phyloP scores from a whole-genome alignment of 1,140 invertebrate genomes.

The Drosophila melanica region DNA sequence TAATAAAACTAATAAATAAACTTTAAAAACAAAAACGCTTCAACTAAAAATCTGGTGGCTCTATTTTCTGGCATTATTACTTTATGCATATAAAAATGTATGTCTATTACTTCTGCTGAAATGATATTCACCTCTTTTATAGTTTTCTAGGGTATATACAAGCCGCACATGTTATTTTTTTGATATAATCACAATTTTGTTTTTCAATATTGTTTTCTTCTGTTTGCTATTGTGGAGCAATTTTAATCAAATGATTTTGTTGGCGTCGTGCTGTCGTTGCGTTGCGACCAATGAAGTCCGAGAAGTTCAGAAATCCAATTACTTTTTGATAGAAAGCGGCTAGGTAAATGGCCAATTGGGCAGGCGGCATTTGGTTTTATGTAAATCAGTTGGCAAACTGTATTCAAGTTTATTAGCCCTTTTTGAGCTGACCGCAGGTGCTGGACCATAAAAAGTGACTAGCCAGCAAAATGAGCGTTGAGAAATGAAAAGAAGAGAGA shows the following conservation, averaged over 20 bases:
- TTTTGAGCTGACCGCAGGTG: conserved; percentile 67
- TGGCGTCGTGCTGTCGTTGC: conserved; percentile 37
- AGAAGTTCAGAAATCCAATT: conserved; percentile 61
- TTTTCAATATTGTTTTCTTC: conserved; percentile 45
- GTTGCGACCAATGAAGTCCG: background rate
- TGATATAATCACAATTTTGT: conserved; percentile 26
- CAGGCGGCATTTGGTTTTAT: conserved; percentile 65
- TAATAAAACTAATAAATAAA: too few species aligned
- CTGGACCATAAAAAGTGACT: conserved; percentile 74
- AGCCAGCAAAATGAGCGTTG: conserved; percentile 51
- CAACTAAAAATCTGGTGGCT: too few species aligned
- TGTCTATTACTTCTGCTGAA: background rate
- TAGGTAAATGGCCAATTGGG: conserved; percentile 11
- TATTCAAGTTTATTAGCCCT: conserved; percentile 73
- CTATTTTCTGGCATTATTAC: too few species aligned
- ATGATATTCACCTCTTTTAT: background rate
- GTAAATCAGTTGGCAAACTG: conserved; percentile 63
- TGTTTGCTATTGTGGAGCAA: conserved; percentile 29
- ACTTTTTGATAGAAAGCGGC: conserved; percentile 67
- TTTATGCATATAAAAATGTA: too few species aligned
- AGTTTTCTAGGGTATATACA: conserved; percentile 12
- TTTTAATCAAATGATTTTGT: conserved; percentile 71
- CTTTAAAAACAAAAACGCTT: too few species aligned
- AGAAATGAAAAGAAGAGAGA: background rate
- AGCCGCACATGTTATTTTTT: conserved; percentile 55